These are phyloP conservation scores for Pseudopipra pipra DNA, from an alignment of 2,113 vertebrate species.

Conservation along the genomic window DNA sequence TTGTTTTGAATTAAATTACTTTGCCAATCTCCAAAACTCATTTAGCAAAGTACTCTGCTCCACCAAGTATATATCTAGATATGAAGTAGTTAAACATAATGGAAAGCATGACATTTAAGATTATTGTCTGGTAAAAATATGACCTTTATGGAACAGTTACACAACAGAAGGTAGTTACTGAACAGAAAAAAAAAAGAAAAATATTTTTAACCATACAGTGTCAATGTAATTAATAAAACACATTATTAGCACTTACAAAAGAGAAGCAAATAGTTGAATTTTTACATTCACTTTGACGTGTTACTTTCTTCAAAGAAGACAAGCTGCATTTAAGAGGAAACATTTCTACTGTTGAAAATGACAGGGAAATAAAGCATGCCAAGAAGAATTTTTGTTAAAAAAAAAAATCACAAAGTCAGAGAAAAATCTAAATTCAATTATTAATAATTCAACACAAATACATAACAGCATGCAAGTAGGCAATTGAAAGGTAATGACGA, in stretches of 20 bases:
- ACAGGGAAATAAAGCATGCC: background rate
- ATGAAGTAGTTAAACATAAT: conserved; percentile 40
- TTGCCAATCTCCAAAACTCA: background rate
- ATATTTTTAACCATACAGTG: background rate
- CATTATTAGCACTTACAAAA: conserved; percentile 21
- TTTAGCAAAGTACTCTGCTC: background rate
- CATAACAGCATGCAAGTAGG: background rate
- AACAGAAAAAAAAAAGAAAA: background rate
- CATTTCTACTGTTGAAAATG: background rate
- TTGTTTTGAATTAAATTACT: background rate
- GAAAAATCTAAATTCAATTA: background rate
- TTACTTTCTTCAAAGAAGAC: background rate
- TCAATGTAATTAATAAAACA: conserved; percentile 40
- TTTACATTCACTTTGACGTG: background rate
- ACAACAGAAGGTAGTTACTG: conserved; percentile 19
- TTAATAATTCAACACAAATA: background rate
- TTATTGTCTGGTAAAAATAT: conserved; percentile 33
- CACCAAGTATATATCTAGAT: background rate
- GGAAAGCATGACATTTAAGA: conserved; percentile 59
- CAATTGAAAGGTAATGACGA: conserved; percentile 35
- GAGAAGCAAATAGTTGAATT: conserved; percentile 24
- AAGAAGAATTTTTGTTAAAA: background rate
- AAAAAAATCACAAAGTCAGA: background rate
- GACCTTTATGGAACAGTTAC: conserved; percentile 42
- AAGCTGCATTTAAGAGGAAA: background rate